Base-by-base conservation (phyloP, 1,140 invertebrate genomes). In the Agraylea sexmaculata region DNA sequence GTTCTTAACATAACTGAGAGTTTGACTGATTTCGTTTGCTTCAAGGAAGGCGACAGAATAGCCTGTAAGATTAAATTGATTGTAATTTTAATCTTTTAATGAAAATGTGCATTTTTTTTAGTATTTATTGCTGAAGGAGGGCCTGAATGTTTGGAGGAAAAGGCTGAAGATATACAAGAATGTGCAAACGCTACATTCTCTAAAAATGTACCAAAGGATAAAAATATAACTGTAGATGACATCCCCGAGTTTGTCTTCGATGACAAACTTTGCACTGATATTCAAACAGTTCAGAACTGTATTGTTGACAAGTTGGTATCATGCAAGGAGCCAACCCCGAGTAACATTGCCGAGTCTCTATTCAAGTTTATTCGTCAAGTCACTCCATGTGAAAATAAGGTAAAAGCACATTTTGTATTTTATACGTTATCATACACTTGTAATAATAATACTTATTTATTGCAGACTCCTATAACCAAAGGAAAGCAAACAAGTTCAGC, bases 41-140 rank as follows among this genome's bases (percentile, higher is more conserved):
- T 65, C 35, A 83, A 81, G 45, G 81, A 84, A 46, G 84, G 84
- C 4, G 82, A 87, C 56, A 73, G 81, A 46, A 79, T 87, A 51
- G 83, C 83, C 2, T 64, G 80, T 83, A 60, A 69, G 76, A n/a
- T n/a, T 74, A 45, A 42, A 57, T 6, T 11, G 29, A 45, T 19
- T 19, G 20, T 21, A n/a, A 25, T 25, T n/a, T 25, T 25, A 25
- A 25, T n/a, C n/a, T n/a, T n/a, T n/a, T n/a, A n/a, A n/a, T n/a
- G n/a, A n/a, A n/a, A n/a, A n/a, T n/a, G n/a, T n/a, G n/a, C n/a
- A n/a, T 52, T 35, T 50, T 43, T 70, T 74, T 8, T 51, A 82
- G 79, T 86, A 42, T 87, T 87, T 50, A 79, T 85, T 31, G 75
- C 82, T 25, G 79, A 83, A 50, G 71, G 75, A 34, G 83, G 83